Conservation (phyloP, 1,140 invertebrate genomes). For the Polyergus mexicanus region DNA sequence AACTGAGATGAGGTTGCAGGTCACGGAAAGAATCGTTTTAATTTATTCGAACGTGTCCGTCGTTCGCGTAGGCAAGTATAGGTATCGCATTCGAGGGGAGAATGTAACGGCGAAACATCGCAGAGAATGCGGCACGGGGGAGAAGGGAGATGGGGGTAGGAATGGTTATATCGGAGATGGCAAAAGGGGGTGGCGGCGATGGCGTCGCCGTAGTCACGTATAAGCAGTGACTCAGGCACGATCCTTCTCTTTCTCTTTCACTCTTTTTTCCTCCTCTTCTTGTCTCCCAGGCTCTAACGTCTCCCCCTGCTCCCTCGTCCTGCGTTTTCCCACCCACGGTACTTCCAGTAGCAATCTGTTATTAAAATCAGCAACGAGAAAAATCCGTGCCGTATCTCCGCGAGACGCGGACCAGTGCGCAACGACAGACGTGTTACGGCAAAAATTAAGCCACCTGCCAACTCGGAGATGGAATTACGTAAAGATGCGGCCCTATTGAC, state of each 20-base stretch:
- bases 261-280: not conserved
- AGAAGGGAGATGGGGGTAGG: conserved; percentile 12
- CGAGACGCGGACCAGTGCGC: conserved; percentile 63
- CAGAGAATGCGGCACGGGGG: conserved; percentile 57
- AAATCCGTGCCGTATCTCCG: conserved; percentile 86
- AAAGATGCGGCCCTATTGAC: conserved; percentile 17
- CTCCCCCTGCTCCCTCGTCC: not conserved
- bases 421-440: conserved; percentile 84
- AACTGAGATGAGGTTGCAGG: conserved; percentile 53
- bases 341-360: conserved; percentile 83
- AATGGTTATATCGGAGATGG: conserved; percentile 47
- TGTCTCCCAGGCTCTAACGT: conserved; percentile 58
- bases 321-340: conserved; percentile 36
- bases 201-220: conserved; percentile 82
- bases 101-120: conserved; percentile 66
- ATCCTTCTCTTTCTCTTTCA: conserved; percentile 46
- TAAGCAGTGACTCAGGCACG: conserved; percentile 83
- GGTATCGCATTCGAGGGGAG: conserved; percentile 57
- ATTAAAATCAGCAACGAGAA: conserved; percentile 87
- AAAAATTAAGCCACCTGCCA: conserved; percentile 85
- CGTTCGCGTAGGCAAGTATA: conserved; percentile 34
- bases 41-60: conserved; percentile 70
- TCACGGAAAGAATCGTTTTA: conserved; percentile 70
- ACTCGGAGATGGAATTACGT: conserved; percentile 80
- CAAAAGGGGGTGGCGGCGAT: not conserved